Percentiles rank a stretch among this genome's conserved stretches.
phyloP scores from a whole-genome alignment of 2,888 invertebrate genomes.

The Dastarcus helophoroides region DNA sequence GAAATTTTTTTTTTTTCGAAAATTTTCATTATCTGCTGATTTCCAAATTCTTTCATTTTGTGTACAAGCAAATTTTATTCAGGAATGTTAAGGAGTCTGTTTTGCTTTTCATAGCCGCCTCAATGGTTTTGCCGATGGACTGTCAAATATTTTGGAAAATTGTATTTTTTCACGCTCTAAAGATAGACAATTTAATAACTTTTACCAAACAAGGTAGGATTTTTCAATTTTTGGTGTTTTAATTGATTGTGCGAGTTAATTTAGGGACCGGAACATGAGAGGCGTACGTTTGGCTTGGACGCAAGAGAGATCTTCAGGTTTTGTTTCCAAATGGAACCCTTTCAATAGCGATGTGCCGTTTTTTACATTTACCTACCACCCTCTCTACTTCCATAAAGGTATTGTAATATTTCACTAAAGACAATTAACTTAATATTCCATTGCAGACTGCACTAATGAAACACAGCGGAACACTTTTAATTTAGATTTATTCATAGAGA shows the following conservation, averaged over 20 bases:
- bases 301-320: constrained; percentile 53
- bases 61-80: too few species aligned
- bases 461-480: constrained; percentile 39
- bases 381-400: constrained; percentile 65
- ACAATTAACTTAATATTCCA: too few species aligned
- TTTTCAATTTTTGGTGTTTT: constrained; percentile 51
- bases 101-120: constrained; percentile 44
- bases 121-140: constrained; percentile 59
- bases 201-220: constrained; percentile 49
- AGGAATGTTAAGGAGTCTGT: background rate
- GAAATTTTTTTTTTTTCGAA: too few species aligned
- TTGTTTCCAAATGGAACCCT: constrained; percentile 75
- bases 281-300: constrained; percentile 74
- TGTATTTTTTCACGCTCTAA: constrained; percentile 50
- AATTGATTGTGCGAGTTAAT: constrained; percentile 4
- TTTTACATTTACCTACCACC: constrained; percentile 70
- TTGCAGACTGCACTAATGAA: constrained; percentile 29
- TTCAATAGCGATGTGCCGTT: constrained; percentile 69
- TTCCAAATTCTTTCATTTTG: too few species aligned
- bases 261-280: constrained; percentile 57
- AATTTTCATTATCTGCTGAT: too few species aligned
- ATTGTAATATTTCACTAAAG: too few species aligned
- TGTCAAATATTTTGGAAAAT: constrained; percentile 56
- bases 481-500: constrained; percentile 48
- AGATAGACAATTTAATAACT: constrained; percentile 35